Conservation (phyloP, 2,113 vertebrate genomes). For the Paracanthobrama guichenoti region DNA sequence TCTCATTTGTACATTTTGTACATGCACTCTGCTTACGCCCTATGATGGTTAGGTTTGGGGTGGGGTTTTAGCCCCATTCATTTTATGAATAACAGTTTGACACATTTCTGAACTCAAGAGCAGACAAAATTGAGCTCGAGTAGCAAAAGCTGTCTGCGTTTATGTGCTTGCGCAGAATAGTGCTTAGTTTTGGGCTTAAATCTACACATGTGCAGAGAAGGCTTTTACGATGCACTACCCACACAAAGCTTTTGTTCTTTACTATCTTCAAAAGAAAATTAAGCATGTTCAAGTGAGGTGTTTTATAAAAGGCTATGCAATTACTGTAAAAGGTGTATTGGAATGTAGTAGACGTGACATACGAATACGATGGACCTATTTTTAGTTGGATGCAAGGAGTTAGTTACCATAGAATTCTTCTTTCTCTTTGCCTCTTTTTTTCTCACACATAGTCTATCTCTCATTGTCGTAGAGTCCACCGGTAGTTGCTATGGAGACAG, state of each 20-base stretch:
- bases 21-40: too few relatives aligned
- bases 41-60: neutral
- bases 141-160: neutral
- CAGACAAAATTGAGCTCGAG: neutral
- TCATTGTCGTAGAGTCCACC: constrained; percentile 29
- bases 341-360: constrained; percentile 32
- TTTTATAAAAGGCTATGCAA: constrained; percentile 18
- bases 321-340: constrained; percentile 28
- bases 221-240: constrained; percentile 43
- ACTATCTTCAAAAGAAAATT: constrained; percentile 24
- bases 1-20: neutral
- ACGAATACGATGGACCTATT: constrained; percentile 28
- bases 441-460: neutral
- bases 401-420: neutral
- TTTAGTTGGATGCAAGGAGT: constrained; percentile 14
- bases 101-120: neutral
- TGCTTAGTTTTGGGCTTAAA: neutral
- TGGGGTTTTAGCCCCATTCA: neutral
- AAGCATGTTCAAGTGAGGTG: neutral
- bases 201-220: neutral
- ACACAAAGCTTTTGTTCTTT: constrained; percentile 31
- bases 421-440: constrained; percentile 15
- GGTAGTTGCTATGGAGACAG: constrained; percentile 52
- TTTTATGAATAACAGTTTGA: neutral
- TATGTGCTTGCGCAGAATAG: neutral